Conservation (phyloP, 2,797 vertebrate genomes). For the Sparus aurata region DNA sequence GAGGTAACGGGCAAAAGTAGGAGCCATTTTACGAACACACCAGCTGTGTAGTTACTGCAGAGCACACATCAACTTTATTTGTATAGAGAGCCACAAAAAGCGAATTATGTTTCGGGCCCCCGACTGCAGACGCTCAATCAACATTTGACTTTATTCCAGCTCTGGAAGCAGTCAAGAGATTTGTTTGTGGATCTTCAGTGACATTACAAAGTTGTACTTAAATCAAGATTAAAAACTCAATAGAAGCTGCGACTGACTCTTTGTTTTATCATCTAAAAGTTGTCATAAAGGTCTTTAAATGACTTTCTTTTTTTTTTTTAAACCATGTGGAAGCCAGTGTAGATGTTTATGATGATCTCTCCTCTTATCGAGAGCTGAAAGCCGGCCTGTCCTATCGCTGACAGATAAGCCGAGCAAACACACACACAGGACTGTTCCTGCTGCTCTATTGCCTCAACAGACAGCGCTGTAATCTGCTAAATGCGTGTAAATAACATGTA, state of each 20-base stretch:
- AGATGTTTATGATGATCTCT: constrained; percentile 29
- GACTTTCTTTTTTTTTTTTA: too few relatives aligned
- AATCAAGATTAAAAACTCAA: background rate
- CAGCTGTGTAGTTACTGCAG: constrained; percentile 32
- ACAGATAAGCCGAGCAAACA: constrained; percentile 53
- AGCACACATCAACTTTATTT: constrained; percentile 37
- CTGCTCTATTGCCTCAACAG: constrained; percentile 8
- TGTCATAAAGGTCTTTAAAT: background rate
- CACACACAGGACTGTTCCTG: background rate
- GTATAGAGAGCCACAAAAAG: constrained; percentile 1
- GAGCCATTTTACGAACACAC: constrained; percentile 15
- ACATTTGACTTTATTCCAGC: constrained; percentile 16
- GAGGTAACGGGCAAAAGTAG: constrained; percentile 12
- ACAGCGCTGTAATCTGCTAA: constrained; percentile 36
- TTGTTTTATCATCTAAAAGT: background rate
- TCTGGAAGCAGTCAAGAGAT: background rate
- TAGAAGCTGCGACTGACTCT: background rate
- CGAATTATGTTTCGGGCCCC: constrained; percentile 1
- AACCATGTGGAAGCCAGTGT: background rate
- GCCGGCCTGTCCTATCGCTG: constrained; percentile 29
- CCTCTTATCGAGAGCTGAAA: constrained; percentile 46
- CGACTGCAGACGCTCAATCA: background rate
- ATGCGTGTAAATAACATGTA: constrained; percentile 44
- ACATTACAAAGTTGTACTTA: background rate
- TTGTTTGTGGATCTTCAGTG: background rate